These are phyloP conservation scores for Caenorhabditis sp. DNA, from an alignment of 2,888 invertebrate species.

Conservation along the genomic window DNA sequence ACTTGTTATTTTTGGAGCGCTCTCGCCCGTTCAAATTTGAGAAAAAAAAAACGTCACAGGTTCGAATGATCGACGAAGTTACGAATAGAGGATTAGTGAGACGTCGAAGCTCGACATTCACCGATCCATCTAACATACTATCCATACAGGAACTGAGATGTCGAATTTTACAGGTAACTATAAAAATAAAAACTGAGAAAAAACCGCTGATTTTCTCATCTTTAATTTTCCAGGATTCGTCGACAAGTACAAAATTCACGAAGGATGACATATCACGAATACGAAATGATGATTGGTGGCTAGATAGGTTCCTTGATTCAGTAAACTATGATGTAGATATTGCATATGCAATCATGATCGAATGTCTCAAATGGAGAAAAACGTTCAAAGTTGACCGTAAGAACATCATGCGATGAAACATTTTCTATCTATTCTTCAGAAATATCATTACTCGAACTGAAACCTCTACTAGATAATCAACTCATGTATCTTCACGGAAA, in stretches of 20 bases:
- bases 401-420: background rate
- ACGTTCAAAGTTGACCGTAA: conserved; percentile 59
- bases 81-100: conserved; percentile 5
- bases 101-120: conserved; percentile 34
- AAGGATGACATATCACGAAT: conserved; percentile 44
- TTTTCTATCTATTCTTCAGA: conserved; percentile 28
- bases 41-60: too few species aligned
- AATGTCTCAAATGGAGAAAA: conserved; percentile 63
- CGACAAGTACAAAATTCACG: conserved; percentile 11
- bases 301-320: conserved; percentile 44
- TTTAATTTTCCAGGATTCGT: conserved; percentile 13
- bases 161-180: conserved; percentile 27
- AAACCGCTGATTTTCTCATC: background rate
- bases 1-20: background rate
- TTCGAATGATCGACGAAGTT: background rate
- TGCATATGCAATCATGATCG: conserved; percentile 57
- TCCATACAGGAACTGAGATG: conserved; percentile 37
- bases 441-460: conserved; percentile 57
- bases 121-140: conserved; percentile 30
- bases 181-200: background rate
- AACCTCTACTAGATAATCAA: conserved; percentile 50
- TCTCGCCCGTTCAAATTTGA: too few species aligned
- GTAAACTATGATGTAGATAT: conserved; percentile 61
- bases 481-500: conserved; percentile 62
- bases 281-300: conserved; percentile 59